Base-by-base conservation (phyloP, 2,113 vertebrate species). In the Halichoerus grypus region DNA sequence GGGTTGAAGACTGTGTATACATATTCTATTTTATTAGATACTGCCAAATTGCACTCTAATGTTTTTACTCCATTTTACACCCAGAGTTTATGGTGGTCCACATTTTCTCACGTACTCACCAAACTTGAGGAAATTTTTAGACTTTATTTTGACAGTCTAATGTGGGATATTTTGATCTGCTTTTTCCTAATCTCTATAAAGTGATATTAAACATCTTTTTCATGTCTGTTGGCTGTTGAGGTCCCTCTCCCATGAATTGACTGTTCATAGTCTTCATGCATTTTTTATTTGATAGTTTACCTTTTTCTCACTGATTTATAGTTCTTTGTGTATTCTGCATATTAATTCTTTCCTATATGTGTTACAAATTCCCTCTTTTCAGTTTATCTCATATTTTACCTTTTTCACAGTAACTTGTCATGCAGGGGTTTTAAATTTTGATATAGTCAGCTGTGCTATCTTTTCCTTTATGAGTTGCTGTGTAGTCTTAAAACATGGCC, bases 121-220 rank as follows among this genome's bases (percentile, higher is more conserved):
- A 91, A 77, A 77, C 13, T 46, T 79, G 33, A 33, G 15, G 36
- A 1, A 8, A 71, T 91, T 95, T 65, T n/a, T n/a, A 95, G 39
- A 91, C 65, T 80, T 88, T 61, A 28, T 89, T 77, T 85, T 86
- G 74, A 46, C 15, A 49, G 53, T 67, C 53, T 93, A 39, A 72
- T 74, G 63, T 26, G 26, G 42, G 49, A 16, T 87, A 49, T 82
- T 94, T 94, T 96, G 3, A 65, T 97, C 72, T 95, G 59, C 28
- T 24, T 88, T 95, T 83, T 82, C 16, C 51, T 69, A 87, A 65
- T 91, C 21, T 31, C 69, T 76, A 6, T 69, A 39, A 85, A 83
- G 28, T 33, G 51, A 63, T 21, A 4, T 24, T 72, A 16, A 81
- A 67, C 31, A 46, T 77, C 12, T 84, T 95, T 84, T 77, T 55